These are phyloP conservation scores for Dicrostonyx torquatus DNA, from an alignment of 2,797 vertebrate genomes.

Conservation along the genomic window DNA sequence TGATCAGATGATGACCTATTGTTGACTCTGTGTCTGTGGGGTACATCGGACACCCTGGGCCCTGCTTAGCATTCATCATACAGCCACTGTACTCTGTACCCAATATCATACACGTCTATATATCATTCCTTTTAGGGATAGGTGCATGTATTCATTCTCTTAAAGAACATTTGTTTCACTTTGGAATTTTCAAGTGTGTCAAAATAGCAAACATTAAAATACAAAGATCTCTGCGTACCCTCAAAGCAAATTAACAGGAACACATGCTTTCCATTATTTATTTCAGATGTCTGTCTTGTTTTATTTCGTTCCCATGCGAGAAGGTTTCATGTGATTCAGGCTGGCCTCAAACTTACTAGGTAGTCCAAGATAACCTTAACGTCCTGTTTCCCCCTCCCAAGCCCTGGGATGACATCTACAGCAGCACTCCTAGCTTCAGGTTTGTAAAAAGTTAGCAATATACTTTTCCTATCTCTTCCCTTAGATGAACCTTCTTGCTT, in stretches of 20 bases:
- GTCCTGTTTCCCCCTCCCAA: background rate
- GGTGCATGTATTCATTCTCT: background rate
- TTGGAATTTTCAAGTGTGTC: background rate
- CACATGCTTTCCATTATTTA: background rate
- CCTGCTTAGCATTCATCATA: no score
- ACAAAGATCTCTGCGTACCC: background rate
- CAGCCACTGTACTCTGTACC: background rate
- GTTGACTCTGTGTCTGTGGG: background rate
- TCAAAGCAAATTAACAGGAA: background rate
- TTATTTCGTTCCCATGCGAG: no score
- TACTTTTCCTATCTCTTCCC: background rate
- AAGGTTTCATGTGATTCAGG: background rate
- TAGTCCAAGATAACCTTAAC: background rate
- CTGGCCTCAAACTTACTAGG: background rate
- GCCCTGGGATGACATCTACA: background rate
- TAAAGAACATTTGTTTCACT: background rate
- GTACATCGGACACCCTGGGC: fast-evolving
- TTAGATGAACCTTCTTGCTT: background rate
- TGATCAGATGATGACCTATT: background rate
- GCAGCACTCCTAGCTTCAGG: background rate
- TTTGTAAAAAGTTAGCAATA: background rate
- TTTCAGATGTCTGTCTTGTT: background rate
- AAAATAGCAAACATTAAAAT: background rate
- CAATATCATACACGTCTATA: background rate
- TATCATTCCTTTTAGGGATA: background rate